Conservation (phyloP, 2,113 vertebrate genomes). For the Podilymbus podiceps region DNA sequence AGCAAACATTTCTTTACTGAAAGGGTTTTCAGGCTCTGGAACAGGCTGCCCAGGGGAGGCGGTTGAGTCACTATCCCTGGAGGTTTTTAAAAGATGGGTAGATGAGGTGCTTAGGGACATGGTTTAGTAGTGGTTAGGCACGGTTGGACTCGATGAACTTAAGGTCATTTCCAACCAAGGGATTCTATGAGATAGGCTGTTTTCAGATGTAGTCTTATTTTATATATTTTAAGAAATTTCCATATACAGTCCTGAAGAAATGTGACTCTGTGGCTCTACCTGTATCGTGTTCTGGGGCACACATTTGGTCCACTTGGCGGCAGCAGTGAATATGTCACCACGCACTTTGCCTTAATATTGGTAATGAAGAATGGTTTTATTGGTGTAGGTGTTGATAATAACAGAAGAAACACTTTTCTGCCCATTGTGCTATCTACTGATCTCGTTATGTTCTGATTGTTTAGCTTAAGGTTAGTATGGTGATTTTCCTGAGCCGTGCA, state of each 20-base stretch:
- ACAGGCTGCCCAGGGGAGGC: no score
- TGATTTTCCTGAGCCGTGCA: neutral
- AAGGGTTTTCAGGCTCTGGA: no score
- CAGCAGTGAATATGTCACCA: neutral
- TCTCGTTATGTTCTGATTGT: neutral
- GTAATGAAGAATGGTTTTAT: neutral
- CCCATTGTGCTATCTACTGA: neutral
- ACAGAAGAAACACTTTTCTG: neutral
- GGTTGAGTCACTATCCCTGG: no score
- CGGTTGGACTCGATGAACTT: no score
- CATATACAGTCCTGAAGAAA: neutral
- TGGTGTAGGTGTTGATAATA: neutral
- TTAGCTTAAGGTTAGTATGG: neutral
- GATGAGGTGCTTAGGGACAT: no score
- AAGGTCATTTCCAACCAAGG: no score
- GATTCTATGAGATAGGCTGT: neutral
- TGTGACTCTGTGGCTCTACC: neutral
- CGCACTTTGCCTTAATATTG: neutral
- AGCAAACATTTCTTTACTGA: no score
- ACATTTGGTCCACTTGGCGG: neutral
- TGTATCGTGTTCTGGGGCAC: accelerated
- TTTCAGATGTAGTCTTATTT: neutral
- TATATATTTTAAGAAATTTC: neutral
- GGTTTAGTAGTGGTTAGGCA: no score
- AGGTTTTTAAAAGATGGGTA: no score